These are phyloP conservation scores for Lethenteron reissneri DNA, from an alignment of 2,113 vertebrate genomes.

Conservation along the genomic window DNA sequence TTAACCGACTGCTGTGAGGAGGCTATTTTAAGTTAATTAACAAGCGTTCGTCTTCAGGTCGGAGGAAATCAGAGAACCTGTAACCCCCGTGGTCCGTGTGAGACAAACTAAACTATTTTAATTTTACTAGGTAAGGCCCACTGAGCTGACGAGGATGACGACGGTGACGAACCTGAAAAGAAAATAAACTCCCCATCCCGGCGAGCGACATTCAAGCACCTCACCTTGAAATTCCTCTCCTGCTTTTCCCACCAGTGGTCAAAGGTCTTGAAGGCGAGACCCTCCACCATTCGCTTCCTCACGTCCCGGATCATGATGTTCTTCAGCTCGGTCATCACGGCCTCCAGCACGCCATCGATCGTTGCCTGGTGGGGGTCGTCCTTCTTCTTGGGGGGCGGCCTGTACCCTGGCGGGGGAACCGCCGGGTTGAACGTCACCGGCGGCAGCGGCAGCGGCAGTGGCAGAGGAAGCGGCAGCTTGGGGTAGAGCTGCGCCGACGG, in stretches of 20 bases:
- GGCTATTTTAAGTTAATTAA: too few species aligned
- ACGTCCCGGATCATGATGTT: slow-evolving; percentile 96
- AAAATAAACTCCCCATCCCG: too few species aligned
- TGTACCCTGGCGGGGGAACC: neutral
- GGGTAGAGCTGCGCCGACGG: neutral
- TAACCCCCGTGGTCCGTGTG: too few species aligned
- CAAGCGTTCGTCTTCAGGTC: too few species aligned
- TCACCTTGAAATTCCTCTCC: slow-evolving; percentile 71
- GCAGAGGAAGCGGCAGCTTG: neutral
- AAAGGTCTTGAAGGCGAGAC: slow-evolving; percentile 84
- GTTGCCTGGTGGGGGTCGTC: slow-evolving; percentile 93
- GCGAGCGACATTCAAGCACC: neutral
- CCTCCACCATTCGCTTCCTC: slow-evolving; percentile 96
- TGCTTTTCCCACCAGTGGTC: slow-evolving; percentile 99
- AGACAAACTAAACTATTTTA: neutral
- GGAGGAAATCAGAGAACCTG: too few species aligned
- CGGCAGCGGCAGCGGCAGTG: neutral
- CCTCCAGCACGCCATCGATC: slow-evolving; percentile 69
- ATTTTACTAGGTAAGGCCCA: neutral
- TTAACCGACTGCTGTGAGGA: too few species aligned
- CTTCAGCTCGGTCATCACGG: slow-evolving; percentile 93
- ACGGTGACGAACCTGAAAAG: too few species aligned
- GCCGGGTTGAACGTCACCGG: neutral
- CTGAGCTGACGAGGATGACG: neutral
- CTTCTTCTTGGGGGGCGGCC: slow-evolving; percentile 59